Evolutionary conservation across 2,888 invertebrate species (phyloP), one percentile per base, ranked within the genome.

Genomic region (Andrena minutula): DNA sequence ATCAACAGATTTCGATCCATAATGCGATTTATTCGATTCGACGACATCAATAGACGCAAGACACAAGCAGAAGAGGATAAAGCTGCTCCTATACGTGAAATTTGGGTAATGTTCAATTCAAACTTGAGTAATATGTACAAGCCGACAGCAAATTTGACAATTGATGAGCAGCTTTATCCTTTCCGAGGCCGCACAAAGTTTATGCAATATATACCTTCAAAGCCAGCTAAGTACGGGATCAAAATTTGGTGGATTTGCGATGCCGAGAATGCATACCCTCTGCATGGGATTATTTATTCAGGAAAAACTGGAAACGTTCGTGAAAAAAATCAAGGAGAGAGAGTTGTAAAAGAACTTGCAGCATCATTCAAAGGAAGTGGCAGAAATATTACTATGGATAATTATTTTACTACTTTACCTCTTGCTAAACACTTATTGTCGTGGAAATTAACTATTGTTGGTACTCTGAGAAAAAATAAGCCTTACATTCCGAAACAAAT

Each of bases 201-300:
- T 61, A 90, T 86, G 0, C 88, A 91, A 79, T 89, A 88, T 72
- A 86, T 89, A 10, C 87, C 88, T 30, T 88, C 88, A 7, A 88
- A 90, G 68, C 88, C 86, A 68, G 88, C 86, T 8, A 89, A 89
- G 74, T 89, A 90, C 73, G 89, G 88, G 12, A 89, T 90, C n/a
- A 91, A 91, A 75, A 80, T 91, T 8, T 91, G 86, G 86, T 90
- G 90, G 89, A 79, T 89, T 47, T 89, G 89, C 60, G 87, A 92
- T 80, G 82, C 88, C 0, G 79, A 88, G 82, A 90, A 86, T 60
- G 41, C 82, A 10, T 90, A 89, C 82, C 89, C 90, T 12, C 65
- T 90, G 49, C 16, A 80, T n/a, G 89, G 88, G 16, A 68, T 80
- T 23, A 75, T 88, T n/a, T 89, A 89, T 73, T 85, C 84, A 53